These are phyloP conservation scores for Hipparchia semele DNA, from an alignment of 2,888 invertebrate species.

Conservation along the genomic window DNA sequence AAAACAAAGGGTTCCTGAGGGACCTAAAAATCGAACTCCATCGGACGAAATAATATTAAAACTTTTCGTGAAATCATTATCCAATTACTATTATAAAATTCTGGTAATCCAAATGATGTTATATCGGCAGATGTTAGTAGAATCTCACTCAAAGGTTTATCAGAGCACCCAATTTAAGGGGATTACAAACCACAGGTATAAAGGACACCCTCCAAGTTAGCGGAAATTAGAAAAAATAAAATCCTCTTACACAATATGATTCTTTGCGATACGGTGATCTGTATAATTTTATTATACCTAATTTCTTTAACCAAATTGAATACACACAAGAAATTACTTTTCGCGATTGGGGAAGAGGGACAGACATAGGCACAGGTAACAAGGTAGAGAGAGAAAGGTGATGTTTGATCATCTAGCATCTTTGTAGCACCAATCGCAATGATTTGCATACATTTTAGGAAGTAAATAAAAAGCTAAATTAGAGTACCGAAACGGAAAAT, in stretches of 20 bases:
- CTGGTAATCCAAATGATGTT: neutral
- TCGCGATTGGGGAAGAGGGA: constrained; percentile 45
- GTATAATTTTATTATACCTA: constrained; percentile 79
- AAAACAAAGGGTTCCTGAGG: too few relatives aligned
- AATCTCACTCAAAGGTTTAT: constrained; percentile 26
- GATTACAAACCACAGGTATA: constrained; percentile 60
- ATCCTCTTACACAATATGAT: constrained; percentile 61
- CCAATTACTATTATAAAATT: constrained; percentile 15
- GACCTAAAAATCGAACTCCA: too few relatives aligned
- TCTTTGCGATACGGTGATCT: constrained; percentile 55
- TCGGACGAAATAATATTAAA: too few relatives aligned
- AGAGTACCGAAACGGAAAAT: constrained; percentile 42
- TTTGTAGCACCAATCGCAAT: constrained; percentile 60
- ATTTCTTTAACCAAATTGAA: constrained; percentile 65
- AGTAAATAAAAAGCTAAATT: constrained; percentile 64
- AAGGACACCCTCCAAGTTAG: constrained; percentile 51
- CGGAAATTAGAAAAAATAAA: constrained; percentile 53
- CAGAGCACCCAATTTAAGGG: constrained; percentile 46
- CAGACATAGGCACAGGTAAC: constrained; percentile 36
- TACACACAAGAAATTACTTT: constrained; percentile 60
- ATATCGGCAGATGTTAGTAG: constrained; percentile 41
- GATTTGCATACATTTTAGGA: constrained; percentile 62
- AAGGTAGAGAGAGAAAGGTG: constrained; percentile 48
- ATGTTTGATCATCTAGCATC: constrained; percentile 61
- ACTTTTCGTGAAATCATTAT: neutral